Conservation (phyloP, 2,797 vertebrate species). For the Rachycentron canadum region DNA sequence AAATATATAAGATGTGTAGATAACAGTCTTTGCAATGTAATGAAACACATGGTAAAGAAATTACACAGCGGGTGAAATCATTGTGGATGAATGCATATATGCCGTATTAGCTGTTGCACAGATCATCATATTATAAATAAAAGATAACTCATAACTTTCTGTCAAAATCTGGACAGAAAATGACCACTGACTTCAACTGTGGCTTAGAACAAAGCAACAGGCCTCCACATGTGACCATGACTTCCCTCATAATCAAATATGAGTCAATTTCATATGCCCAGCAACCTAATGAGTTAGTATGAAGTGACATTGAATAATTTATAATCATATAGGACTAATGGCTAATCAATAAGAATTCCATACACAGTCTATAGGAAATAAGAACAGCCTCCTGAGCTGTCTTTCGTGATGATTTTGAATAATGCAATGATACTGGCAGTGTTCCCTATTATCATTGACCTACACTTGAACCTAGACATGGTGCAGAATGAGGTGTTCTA, state of each 20-base stretch:
- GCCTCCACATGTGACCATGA: background rate
- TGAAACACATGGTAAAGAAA: background rate
- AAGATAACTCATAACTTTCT: too few species aligned
- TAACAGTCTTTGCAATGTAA: background rate
- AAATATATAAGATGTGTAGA: background rate
- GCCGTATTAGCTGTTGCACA: too few species aligned
- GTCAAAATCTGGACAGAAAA: background rate
- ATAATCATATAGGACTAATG: conserved; percentile 27
- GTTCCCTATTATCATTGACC: conserved; percentile 68
- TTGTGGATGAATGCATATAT: too few species aligned
- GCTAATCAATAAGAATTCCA: conserved; percentile 53
- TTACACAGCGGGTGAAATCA: background rate
- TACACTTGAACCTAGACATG: conserved; percentile 68
- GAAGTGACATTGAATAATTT: conserved; percentile 40
- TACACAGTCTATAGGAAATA: conserved; percentile 20
- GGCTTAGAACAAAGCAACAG: background rate
- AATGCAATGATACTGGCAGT: conserved; percentile 57
- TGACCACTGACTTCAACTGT: background rate
- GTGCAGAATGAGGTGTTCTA: conserved; percentile 53
- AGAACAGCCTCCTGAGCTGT: conserved; percentile 22
- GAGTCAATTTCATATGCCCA: conserved; percentile 14
- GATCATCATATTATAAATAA: too few species aligned
- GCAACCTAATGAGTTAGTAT: conserved; percentile 12
- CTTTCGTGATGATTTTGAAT: conserved; percentile 54
- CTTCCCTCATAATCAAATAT: conserved; percentile 12